A percentile compares a stretch with the other conserved stretches of the same genome.
phyloP scores from a whole-genome alignment of 2,797 vertebrate species.

The Momotus momota region DNA sequence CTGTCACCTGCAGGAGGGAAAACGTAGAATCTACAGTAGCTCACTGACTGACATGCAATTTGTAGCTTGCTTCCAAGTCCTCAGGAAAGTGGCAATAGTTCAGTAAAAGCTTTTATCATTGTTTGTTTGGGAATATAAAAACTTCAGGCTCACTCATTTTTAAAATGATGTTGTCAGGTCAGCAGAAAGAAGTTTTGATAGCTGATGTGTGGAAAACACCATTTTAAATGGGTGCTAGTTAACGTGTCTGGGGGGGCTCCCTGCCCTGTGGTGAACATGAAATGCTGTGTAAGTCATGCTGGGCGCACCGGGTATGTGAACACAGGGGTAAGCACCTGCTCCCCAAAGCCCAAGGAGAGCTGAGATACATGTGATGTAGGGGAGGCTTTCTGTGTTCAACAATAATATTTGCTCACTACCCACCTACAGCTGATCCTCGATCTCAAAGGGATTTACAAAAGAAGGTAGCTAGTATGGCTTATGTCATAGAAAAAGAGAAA shows the following conservation, averaged over 20 bases:
- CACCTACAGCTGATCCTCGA: rapidly evolving
- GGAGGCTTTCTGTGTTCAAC: neutral
- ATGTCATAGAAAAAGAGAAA: neutral
- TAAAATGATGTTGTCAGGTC: neutral
- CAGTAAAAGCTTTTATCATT: neutral
- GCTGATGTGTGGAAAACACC: neutral
- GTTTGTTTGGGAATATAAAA: constrained; percentile 8
- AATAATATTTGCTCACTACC: neutral
- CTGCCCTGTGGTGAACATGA: neutral
- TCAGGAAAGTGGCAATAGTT: neutral
- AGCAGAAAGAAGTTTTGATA: neutral
- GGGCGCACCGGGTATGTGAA: neutral
- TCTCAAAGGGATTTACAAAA: neutral
- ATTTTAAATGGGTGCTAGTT: neutral
- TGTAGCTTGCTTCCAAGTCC: neutral
- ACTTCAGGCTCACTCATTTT: neutral
- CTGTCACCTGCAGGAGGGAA: neutral
- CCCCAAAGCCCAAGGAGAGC: neutral
- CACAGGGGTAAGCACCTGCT: neutral
- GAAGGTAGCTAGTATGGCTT: neutral
- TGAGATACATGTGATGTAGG: neutral
- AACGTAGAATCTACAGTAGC: neutral
- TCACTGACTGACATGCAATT: neutral
- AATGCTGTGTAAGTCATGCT: neutral
- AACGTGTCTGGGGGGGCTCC: neutral